Conservation (phyloP, 2,888 invertebrate species). For the Agriopis marginaria region DNA sequence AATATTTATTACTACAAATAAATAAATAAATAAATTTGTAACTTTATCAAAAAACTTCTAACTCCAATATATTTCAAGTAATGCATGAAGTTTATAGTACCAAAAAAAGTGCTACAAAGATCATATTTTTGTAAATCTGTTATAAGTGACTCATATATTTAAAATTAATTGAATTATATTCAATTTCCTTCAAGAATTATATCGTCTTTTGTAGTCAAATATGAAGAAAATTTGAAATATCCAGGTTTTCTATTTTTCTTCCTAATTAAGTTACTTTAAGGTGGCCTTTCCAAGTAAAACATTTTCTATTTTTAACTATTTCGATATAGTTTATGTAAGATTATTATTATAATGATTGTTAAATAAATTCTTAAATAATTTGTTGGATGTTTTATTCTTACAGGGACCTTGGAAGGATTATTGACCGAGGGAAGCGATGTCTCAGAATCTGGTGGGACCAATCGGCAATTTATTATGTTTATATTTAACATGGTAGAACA, state of each 20-base stretch:
- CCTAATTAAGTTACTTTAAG: slow-evolving; percentile 55
- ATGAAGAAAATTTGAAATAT: slow-evolving; percentile 26
- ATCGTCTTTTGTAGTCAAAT: slow-evolving; percentile 22
- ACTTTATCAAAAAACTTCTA: slow-evolving; percentile 1
- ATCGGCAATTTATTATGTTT: too few relatives aligned
- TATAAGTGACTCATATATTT: slow-evolving; percentile 1
- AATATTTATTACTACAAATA: slow-evolving; percentile 17
- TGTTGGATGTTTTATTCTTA: slow-evolving; percentile 33
- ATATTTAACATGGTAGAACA: too few relatives aligned
- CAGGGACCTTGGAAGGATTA: too few relatives aligned
- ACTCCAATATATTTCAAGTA: neutral
- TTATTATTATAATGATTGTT: slow-evolving; percentile 53
- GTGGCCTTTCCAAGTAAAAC: slow-evolving; percentile 83
- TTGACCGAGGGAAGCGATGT: too few relatives aligned
- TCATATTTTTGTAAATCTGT: slow-evolving; percentile 43
- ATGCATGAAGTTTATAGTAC: slow-evolving; percentile 17
- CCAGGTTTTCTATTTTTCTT: slow-evolving; percentile 40
- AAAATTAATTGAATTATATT: neutral
- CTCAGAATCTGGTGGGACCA: too few relatives aligned
- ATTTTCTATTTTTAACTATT: slow-evolving; percentile 78
- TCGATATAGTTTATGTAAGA: slow-evolving; percentile 81
- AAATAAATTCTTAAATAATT: slow-evolving; percentile 52
- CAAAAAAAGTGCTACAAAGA: slow-evolving; percentile 40
- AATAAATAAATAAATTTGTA: neutral
- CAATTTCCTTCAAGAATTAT: slow-evolving; percentile 29